Evolutionary conservation across 2,113 vertebrate species (phyloP), one percentile per base, ranked within the genome.

Genomic region (Anguilla japonica): DNA sequence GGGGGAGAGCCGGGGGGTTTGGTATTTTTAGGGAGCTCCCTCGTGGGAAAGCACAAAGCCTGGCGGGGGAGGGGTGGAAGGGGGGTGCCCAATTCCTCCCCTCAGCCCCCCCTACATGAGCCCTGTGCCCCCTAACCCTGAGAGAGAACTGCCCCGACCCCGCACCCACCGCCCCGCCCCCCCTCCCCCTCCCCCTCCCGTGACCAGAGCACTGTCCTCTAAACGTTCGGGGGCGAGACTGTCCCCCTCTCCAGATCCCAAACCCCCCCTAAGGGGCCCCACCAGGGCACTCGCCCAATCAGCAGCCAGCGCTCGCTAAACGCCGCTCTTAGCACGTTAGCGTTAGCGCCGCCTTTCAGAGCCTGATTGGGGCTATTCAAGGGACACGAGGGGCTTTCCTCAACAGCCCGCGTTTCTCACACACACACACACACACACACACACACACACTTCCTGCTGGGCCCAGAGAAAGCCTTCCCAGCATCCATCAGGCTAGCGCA

Each of bases 1-100:
- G 67, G 43, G 16, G 14, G 43, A 14, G 34, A 34, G 34, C 34
- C 34, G 1, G 34, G 34, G 34, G 34, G 18, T 0, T 3, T 67
- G 60, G 46, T 79, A 85, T 85, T 85, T 85, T 85, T 85, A 67
- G 67, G 84, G 67, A 85, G 7, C 29, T 85, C 75, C 50, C 75
- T 79, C 41, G 84, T 43, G 84, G 75, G 75, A 79, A 79, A 79
- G 29, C 71, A 39, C 43, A 56, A 53, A 26, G 67, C 34, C 7
- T 41, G 40, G 39, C 8, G 57, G 56, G 26, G 7, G 60, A 5
- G 4, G 14, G 41, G 18, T 46, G 29, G 14, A 13, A 40, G 60
- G 14, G 4, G 14, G 41, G 18, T 46, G 29, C 13, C 13, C 41
- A 50, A n/a, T 26, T 20, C 22, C 41, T 75, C 57, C 13, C 6